Evolutionary conservation across 2,797 vertebrate genomes (phyloP), one percentile per base, ranked within the genome.

Genomic region (Alosa sapidissima): DNA sequence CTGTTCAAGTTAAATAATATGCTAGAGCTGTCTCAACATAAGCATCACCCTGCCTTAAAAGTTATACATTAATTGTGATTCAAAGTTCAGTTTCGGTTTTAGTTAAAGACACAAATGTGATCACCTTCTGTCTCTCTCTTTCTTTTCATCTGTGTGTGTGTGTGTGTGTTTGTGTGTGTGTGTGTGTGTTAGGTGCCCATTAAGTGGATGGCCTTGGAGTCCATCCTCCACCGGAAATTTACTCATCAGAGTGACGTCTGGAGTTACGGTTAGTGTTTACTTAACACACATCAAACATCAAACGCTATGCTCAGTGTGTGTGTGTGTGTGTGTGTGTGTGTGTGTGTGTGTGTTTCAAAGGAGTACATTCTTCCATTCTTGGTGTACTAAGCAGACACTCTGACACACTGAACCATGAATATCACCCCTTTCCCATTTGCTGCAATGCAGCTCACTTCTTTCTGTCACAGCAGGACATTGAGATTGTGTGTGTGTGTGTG

Each of bases 131-230:
- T 33, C 2, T 65, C 36, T 72, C 54, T 16, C 68, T 72, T 33
- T 48, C 41, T 47, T 3, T n/a, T 6, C 81, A 0, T 60, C 24
- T 81, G 0, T 55, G 3, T 68, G 21, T 82, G 21, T 83, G 28
- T 62, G 9, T 36, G 10, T 72, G 13, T 13, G 36, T n/a, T 6
- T 65, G 3, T 84, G 5, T 55, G 10, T 72, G 24, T 68, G 21
- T 84, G 36, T 68, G 1, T 68, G 62, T 55, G 84, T 0, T n/a
- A 99, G 98, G 98, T 99, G 0, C 98, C 98, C 1, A 99, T 99
- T 91, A 99, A 99, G 91, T 99, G 98, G 98, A 99, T 99, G 98
- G 98, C 98, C 0, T 88, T 99, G 90, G 98, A 99, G 91, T 99
- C 98, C 36, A 99, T 99, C 89, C 94, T 99, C 13, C 97, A 97